Evolutionary conservation across 2,113 vertebrate species (phyloP), one percentile per base, ranked within the genome.

Genomic region (Cinclus mexicanus): DNA sequence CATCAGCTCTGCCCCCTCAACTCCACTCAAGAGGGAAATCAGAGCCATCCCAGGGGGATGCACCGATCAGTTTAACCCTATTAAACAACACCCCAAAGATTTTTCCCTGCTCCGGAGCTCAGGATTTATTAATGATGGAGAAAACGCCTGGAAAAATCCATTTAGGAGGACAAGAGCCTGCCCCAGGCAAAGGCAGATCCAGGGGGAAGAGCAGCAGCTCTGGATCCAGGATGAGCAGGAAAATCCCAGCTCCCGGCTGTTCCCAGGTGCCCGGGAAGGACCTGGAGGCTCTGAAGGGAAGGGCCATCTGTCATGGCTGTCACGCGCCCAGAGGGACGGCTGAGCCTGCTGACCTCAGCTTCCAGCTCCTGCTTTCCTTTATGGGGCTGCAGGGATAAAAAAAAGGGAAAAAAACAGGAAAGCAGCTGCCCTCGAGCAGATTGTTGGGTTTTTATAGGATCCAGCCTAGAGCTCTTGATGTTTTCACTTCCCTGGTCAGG

Each of bases 401-500:
- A 16, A 1, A 1, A 4, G 10, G 1, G 1, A 2, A 19, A 29
- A 50, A 47, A 16, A 1, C 37, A 35, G 55, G 49, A 35, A 56
- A 59, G 39, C 28, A n/a, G 16, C 33, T 65, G 25, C 26, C 47
- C 37, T 41, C 29, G 18, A 28, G 49, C 22, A 65, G 61, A 33
- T 50, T 55, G 70, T 35, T 0, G 12, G 19, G 12, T 5, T 72
- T 26, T 61, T 63, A 1, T 11, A 31, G 25, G 74, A 55, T 29
- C 53, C 6, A 3, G 35, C 12, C 12, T 37, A 33, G n/a, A 49
- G 24, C 8, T 81, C 53, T 68, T 25, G 16, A 35, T 49, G 21
- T 35, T 87, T 57, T 44, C 20, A 12, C 22, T 70, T 71, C 57
- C 26, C 24, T 35, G 35, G 35, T 3, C n/a, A 65, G 33, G 1